A percentile compares a stretch with the other conserved stretches of the same genome.
These are phyloP conservation scores for Lithobates pipiens DNA, from an alignment of 2,797 vertebrate species.

Conservation along the genomic window DNA sequence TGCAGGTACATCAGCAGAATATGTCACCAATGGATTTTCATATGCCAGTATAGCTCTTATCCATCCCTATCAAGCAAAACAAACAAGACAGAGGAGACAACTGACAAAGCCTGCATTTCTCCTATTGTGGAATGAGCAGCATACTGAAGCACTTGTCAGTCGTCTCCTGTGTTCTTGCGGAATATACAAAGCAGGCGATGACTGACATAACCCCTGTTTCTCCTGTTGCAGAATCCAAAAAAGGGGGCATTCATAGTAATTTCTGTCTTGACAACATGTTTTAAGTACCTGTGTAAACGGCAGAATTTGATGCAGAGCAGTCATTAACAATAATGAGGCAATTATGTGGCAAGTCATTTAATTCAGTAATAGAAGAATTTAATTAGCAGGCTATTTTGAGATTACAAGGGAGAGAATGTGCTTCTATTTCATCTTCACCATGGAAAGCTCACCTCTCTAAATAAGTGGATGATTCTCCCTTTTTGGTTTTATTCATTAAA, in stretches of 20 bases:
- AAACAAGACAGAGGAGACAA: conserved; percentile 2
- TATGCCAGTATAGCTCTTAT: conserved; percentile 28
- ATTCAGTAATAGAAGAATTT: conserved; percentile 50
- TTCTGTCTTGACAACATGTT: conserved; percentile 15
- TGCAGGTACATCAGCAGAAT: conserved; percentile 37
- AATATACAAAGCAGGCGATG: not conserved
- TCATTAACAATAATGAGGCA: conserved; percentile 53
- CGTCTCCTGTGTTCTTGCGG: not conserved
- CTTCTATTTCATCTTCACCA: not conserved
- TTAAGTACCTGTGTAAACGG: conserved; percentile 51
- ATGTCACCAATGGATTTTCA: conserved; percentile 29
- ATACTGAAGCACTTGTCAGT: not conserved
- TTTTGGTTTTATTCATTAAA: not conserved
- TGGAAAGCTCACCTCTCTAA: not conserved
- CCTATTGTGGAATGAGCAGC: not conserved
- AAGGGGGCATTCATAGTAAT: not conserved
- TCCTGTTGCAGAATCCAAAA: not conserved
- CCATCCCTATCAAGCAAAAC: conserved; percentile 7
- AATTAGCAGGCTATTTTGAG: conserved; percentile 50
- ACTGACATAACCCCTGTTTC: not conserved
- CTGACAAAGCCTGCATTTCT: conserved; percentile 9
- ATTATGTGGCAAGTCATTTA: conserved; percentile 43
- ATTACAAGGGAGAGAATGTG: conserved; percentile 23
- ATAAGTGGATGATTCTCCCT: not conserved
- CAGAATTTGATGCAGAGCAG: conserved; percentile 39